These are phyloP conservation scores for Sericinus montela DNA, from an alignment of 2,888 invertebrate species.

Conservation along the genomic window DNA sequence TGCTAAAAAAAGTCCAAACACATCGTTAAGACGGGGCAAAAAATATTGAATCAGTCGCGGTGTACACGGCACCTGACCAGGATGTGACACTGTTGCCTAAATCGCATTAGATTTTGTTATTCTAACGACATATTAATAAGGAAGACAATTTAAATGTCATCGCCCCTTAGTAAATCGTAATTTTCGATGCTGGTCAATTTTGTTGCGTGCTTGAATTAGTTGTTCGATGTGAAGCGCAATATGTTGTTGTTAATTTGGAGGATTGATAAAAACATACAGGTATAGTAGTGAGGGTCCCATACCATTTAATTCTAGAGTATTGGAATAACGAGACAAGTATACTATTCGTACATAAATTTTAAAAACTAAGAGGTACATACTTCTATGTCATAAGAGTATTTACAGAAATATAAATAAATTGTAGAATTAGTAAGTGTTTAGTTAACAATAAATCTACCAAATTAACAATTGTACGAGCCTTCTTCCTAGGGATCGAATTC, in stretches of 20 bases:
- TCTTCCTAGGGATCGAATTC: no score
- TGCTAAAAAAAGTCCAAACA: constrained; percentile 59
- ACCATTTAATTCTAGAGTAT: no score
- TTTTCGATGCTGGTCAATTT: constrained; percentile 10
- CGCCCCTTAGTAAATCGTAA: constrained; percentile 10
- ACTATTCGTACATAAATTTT: no score
- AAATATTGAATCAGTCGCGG: constrained; percentile 52
- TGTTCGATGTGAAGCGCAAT: constrained; percentile 29
- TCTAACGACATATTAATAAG: constrained; percentile 24
- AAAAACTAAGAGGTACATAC: no score
- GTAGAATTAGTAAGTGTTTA: no score
- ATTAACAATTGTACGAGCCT: no score
- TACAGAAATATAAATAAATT: no score
- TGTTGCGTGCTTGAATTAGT: not conserved
- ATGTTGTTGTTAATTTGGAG: not conserved
- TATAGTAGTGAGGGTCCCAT: not conserved
- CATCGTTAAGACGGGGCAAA: constrained; percentile 57
- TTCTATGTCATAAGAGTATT: no score
- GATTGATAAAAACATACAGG: not conserved
- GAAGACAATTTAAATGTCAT: constrained; percentile 19
- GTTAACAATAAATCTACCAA: no score
- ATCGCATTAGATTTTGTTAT: constrained; percentile 21
- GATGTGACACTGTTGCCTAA: constrained; percentile 20
- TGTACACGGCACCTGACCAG: constrained; percentile 28
- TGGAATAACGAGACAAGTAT: no score